These are phyloP conservation scores for Drosophila cardini DNA, from an alignment of 1,140 invertebrate genomes.

Conservation along the genomic window DNA sequence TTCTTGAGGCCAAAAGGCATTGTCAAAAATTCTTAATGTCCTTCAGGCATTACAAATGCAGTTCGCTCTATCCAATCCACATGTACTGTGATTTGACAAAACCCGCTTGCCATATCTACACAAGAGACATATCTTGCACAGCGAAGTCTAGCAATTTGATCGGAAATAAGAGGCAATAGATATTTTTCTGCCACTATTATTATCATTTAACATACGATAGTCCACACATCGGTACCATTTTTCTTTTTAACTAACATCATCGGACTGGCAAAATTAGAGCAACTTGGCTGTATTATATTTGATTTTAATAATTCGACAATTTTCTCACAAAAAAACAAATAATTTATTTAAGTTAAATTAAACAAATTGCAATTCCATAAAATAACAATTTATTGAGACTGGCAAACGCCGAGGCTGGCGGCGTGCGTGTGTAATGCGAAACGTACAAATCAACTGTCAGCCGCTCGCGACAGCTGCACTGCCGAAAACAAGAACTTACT, in stretches of 20 bases:
- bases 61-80: conserved; percentile 46
- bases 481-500: no score
- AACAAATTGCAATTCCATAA: no score
- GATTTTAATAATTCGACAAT: conserved; percentile 37
- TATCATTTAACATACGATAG: conserved; percentile 84
- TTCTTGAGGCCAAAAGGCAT: conserved; percentile 43
- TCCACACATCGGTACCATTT: conserved; percentile 65
- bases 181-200: conserved; percentile 77
- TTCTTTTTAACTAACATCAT: conserved; percentile 53
- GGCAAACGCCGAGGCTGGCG: no score
- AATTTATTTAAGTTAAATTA: no score
- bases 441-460: no score
- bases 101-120: conserved; percentile 85
- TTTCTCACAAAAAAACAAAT: no score
- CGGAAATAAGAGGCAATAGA: conserved; percentile 83
- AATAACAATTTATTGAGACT: no score
- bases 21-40: conserved; percentile 57
- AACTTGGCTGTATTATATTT: conserved; percentile 27
- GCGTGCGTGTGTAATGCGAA: no score
- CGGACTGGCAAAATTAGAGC: conserved; percentile 20
- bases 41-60: no score
- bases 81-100: conserved; percentile 62
- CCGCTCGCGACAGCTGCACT: no score
- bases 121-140: no score
- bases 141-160: conserved; percentile 79